Evolutionary conservation across 2,797 vertebrate genomes (phyloP).

Genomic region (Mormyrops attenuatus): DNA sequence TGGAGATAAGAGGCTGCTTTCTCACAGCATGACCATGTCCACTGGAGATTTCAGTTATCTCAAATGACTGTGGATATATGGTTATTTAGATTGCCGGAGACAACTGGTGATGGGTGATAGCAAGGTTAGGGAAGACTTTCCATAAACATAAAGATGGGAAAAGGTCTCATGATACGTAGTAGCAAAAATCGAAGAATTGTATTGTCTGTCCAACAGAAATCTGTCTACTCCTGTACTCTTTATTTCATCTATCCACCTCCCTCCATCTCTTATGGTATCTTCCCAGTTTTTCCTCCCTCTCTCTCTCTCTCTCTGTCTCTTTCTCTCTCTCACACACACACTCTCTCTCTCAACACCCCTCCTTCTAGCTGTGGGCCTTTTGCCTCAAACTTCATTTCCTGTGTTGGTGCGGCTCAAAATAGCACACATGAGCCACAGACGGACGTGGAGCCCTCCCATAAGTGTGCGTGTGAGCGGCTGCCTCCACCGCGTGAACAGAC

Average conservation of each 20-base stretch:
- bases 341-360: not conserved
- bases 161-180: not conserved
- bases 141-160: not conserved
- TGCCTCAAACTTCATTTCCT: conserved; percentile 12
- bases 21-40: not conserved
- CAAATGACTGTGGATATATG: not conserved
- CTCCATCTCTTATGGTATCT: not conserved
- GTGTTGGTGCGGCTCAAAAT: not conserved
- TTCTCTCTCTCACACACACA: not conserved
- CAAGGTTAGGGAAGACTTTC: not conserved
- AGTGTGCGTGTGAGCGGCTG: not conserved
- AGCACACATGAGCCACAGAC: not conserved
- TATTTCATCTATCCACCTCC: not conserved
- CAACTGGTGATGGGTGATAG: not conserved
- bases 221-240: not conserved
- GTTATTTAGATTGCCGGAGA: not conserved
- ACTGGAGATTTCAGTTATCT: not conserved
- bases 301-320: not conserved
- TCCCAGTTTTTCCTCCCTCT: not conserved
- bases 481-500: conserved; percentile 26
- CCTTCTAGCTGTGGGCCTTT: not conserved
- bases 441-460: not conserved
- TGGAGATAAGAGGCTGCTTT: not conserved
- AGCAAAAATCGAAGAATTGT: not conserved
- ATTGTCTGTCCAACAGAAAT: not conserved